These are phyloP conservation scores for Dascillus cervinus DNA, from an alignment of 2,888 invertebrate species.

Conservation along the genomic window DNA sequence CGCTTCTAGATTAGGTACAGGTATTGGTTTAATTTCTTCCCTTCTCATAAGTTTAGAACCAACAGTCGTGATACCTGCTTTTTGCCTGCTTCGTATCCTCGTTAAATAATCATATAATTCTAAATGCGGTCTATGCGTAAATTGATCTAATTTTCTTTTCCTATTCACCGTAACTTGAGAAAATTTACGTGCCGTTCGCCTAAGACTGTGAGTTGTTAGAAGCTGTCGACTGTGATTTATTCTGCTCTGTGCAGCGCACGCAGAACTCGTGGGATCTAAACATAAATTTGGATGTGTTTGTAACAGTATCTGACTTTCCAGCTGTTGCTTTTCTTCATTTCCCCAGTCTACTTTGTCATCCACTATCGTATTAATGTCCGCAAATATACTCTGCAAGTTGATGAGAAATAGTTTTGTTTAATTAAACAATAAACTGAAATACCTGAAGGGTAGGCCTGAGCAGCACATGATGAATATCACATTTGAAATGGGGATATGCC, in stretches of 20 bases:
- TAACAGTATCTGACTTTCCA: constrained; percentile 80
- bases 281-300: constrained; percentile 83
- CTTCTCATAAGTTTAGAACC: constrained; percentile 50
- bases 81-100: constrained; percentile 48
- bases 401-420: constrained; percentile 52
- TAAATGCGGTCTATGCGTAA: constrained; percentile 71
- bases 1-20: constrained; percentile 56
- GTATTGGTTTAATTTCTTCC: constrained; percentile 55
- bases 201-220: constrained; percentile 65
- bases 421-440: no score
- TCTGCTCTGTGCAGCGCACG: constrained; percentile 67
- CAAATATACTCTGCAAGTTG: constrained; percentile 33
- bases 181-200: constrained; percentile 68
- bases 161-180: constrained; percentile 77
- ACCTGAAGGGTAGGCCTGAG: constrained; percentile 84
- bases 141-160: constrained; percentile 79
- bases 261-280: constrained; percentile 79
- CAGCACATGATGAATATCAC: constrained; percentile 80
- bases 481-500: constrained; percentile 66
- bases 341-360: constrained; percentile 50
- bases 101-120: constrained; percentile 65
- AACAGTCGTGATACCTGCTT: constrained; percentile 28
- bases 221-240: constrained; percentile 66
- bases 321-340: constrained; percentile 64
- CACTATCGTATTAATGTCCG: constrained; percentile 42